phyloP scores from a whole-genome alignment of 2,888 invertebrate species.

The Zaprionus obscuricornis region DNA sequence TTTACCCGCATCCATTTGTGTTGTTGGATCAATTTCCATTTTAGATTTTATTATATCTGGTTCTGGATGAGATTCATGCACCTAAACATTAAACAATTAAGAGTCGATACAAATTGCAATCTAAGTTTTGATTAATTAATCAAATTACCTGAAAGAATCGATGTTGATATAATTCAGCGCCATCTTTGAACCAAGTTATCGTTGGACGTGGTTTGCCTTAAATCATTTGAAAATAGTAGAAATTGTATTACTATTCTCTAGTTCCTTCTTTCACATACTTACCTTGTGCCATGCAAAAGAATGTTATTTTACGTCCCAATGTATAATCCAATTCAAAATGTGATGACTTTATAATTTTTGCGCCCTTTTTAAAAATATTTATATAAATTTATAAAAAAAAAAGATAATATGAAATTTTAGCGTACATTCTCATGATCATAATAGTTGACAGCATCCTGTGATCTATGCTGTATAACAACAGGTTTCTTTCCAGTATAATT shows the following conservation, averaged over 20 bases:
- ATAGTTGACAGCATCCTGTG: constrained; percentile 94
- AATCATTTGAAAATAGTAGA: background rate
- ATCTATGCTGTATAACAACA: constrained; percentile 87
- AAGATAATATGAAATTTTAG: background rate
- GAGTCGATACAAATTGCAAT: background rate
- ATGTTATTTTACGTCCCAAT: constrained; percentile 96
- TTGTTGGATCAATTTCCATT: constrained; percentile 96
- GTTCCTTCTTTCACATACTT: constrained; percentile 54
- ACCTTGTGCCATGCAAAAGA: constrained; percentile 95
- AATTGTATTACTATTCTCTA: background rate
- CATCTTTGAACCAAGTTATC: constrained; percentile 98
- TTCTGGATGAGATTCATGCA: constrained; percentile 93
- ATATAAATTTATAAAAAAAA: too few species aligned
- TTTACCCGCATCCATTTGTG: constrained; percentile 95
- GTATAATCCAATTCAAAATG: constrained; percentile 97
- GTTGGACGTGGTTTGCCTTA: constrained; percentile 90
- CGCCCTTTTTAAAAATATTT: constrained; percentile 87
- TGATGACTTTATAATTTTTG: constrained; percentile 93
- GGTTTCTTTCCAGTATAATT: constrained; percentile 83
- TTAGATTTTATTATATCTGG: constrained; percentile 94
- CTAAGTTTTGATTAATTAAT: background rate
- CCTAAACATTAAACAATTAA: constrained; percentile 84
- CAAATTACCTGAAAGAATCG: constrained; percentile 90
- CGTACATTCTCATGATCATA: constrained; percentile 93
- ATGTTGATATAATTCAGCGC: constrained; percentile 95